Conservation (phyloP, 2,113 vertebrate species). For the Chinchilla lanigera region DNA sequence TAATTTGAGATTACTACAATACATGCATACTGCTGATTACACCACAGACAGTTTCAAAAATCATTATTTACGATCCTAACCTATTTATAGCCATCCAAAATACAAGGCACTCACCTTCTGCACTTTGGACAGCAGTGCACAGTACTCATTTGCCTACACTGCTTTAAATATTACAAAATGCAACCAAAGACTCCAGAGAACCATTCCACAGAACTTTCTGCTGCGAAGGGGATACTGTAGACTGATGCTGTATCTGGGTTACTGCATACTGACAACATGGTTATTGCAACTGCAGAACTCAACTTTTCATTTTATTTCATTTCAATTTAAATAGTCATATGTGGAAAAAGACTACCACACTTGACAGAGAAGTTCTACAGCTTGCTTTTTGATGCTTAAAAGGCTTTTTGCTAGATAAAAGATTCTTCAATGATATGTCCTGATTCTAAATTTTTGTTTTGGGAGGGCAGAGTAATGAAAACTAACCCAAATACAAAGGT, state of each 20-base stretch:
- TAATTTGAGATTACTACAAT: neutral
- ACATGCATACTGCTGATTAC: neutral
- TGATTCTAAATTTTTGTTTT: neutral
- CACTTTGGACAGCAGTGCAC: neutral
- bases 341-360: neutral
- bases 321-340: neutral
- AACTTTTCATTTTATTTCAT: neutral
- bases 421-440: neutral
- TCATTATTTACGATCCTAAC: neutral
- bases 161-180: neutral
- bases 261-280: neutral
- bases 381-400: neutral
- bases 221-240: neutral
- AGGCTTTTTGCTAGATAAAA: neutral
- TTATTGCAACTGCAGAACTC: neutral
- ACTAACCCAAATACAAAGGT: neutral
- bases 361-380: neutral
- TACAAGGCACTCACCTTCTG: neutral
- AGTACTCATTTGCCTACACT: fast-evolving
- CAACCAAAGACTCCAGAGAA: neutral
- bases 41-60: neutral
- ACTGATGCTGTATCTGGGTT: neutral
- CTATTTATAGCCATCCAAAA: neutral
- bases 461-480: neutral
- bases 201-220: neutral